A percentile compares a stretch with the other conserved stretches of the same genome.
These are phyloP conservation scores for Trididemnum nubilum DNA, from an alignment of 23 tunicate genomes.

Conservation along the genomic window DNA sequence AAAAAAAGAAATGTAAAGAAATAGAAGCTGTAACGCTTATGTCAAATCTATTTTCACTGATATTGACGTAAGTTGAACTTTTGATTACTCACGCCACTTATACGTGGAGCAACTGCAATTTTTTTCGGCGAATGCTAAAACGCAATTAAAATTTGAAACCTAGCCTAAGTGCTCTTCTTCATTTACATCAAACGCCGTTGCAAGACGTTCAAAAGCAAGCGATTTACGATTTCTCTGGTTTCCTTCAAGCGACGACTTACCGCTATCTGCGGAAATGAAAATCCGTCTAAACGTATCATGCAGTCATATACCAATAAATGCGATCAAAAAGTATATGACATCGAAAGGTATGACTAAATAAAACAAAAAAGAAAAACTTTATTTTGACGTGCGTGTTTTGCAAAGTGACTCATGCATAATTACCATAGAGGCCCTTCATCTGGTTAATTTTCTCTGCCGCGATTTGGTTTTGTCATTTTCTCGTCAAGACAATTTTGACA, in stretches of 20 bases:
- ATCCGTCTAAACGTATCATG: constrained; percentile 4
- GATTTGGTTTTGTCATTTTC: too few relatives aligned
- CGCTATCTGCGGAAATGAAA: background rate
- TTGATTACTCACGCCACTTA: too few relatives aligned
- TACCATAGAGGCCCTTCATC: too few relatives aligned
- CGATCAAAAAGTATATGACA: background rate
- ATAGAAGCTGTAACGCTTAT: too few relatives aligned
- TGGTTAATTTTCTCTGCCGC: too few relatives aligned
- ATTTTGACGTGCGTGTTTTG: background rate
- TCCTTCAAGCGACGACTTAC: background rate
- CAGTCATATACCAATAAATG: constrained; percentile 10
- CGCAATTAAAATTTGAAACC: background rate
- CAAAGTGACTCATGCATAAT: background rate
- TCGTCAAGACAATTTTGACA: too few relatives aligned
- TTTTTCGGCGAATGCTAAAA: too few relatives aligned
- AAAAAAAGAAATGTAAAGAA: too few relatives aligned
- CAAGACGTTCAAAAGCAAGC: background rate
- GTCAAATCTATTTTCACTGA: too few relatives aligned
- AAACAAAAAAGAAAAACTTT: background rate
- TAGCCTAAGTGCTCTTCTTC: background rate
- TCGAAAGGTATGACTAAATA: background rate
- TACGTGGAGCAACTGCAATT: too few relatives aligned
- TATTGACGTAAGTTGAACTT: too few relatives aligned
- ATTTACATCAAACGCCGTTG: background rate
- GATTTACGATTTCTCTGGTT: background rate